Evolutionary conservation across 92 coral and sea anemone species (phyloP), one percentile per base, ranked within the genome.

Genomic region (Heteractis magnifica): DNA sequence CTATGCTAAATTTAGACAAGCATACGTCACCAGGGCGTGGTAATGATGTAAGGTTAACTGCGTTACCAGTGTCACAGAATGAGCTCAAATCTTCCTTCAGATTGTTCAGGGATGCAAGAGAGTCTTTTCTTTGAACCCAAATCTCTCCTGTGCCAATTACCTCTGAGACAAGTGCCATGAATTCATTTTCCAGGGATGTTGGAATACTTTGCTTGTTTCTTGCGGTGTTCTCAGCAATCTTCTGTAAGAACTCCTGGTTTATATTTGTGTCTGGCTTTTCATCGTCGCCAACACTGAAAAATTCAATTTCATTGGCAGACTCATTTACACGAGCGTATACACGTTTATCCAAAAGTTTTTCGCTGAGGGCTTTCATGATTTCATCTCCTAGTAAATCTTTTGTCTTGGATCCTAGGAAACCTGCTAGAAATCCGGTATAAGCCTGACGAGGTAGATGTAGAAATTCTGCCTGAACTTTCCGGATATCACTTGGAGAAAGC

Each of bases 371-470:
- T 23, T 82, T 84, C 51, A 92, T 56, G 6, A 81, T 79, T 9
- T 86, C 82, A n/a, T 52, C 79, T 11, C 88, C 85, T 83, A 92
- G 85, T 51, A 53, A 48, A 14, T 81, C 87, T 26, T 50, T 76
- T 3, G 26, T 16, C 52, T 75, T 52, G 68, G 86, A 78, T 51
- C 44, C 10, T 51, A 64, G 12, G 7, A 90, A 78, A 23, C 90
- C 91, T 81, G 90, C 68, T 77, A 93, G 52, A 12, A 86, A 72
- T 56, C 94, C 87, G 59, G 82, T 82, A 52, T 83, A 65, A 18
- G 94, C 94, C 86, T 93, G 97, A 6, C 89, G 74, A 19, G 97
- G 97, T 48, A 93, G 94, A 34, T n/a, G 84, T 12, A 85, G 76
- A 56, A 90, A 93, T 72, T 77, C 65, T 51, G 77, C 85, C 8